Evolutionary conservation across 2,113 vertebrate species (phyloP).

Genomic region (Spilogale gracilis): DNA sequence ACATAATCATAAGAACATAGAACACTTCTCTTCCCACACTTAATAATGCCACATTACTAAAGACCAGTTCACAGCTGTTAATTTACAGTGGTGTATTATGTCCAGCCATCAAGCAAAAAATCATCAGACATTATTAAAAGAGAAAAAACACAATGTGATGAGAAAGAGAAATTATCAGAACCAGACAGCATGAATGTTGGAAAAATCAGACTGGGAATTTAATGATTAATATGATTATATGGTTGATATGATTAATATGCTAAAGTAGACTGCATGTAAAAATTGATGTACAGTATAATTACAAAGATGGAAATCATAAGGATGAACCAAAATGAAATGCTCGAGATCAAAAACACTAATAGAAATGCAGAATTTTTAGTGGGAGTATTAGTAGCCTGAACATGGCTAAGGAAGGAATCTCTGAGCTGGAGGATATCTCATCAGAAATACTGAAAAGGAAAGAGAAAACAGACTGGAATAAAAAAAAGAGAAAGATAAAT

Average conservation of each 20-base stretch:
- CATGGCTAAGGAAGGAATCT: neutral
- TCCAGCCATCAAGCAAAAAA: neutral
- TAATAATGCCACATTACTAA: neutral
- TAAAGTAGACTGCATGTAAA: neutral
- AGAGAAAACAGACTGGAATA: neutral
- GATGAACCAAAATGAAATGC: neutral
- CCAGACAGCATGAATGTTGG: neutral
- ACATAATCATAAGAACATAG: neutral
- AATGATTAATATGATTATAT: neutral
- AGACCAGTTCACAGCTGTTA: neutral
- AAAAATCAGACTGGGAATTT: neutral
- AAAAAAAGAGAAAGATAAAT: neutral
- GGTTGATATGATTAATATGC: neutral
- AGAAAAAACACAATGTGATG: neutral
- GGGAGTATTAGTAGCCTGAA: neutral
- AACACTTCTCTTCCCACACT: neutral
- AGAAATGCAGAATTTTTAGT: neutral
- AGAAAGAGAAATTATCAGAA: neutral
- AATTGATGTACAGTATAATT: neutral
- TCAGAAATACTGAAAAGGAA: neutral
- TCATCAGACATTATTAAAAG: neutral
- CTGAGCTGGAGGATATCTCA: neutral
- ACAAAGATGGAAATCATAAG: neutral
- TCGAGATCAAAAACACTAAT: neutral
- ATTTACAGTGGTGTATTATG: neutral